These are phyloP conservation scores for Alentia gelatinosa DNA, from an alignment of 2,888 invertebrate species.

Conservation along the genomic window DNA sequence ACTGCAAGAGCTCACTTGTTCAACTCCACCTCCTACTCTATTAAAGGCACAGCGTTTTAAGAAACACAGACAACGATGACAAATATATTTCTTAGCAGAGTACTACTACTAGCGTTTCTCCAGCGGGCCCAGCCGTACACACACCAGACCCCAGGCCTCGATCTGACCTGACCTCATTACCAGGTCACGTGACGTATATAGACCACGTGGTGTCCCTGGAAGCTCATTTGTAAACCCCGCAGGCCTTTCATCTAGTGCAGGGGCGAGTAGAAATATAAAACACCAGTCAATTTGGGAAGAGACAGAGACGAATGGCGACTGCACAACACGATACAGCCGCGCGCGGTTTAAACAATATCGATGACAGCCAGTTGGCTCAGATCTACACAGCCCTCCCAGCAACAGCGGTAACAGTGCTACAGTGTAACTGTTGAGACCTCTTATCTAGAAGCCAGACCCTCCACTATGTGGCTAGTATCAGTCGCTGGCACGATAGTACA, in stretches of 20 bases:
- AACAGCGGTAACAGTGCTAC: background rate
- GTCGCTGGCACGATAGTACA: no score
- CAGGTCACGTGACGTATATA: constrained; percentile 36
- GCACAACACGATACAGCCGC: constrained; percentile 19
- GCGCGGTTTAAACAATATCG: constrained; percentile 25
- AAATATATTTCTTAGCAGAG: no score
- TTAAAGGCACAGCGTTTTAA: no score
- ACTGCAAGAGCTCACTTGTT: no score
- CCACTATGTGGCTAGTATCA: no score
- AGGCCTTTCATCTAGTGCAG: constrained; percentile 21
- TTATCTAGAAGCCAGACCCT: background rate
- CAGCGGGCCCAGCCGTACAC: no score
- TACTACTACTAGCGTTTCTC: no score
- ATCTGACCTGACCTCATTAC: constrained; percentile 21
- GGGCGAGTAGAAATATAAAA: background rate
- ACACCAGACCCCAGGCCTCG: background rate
- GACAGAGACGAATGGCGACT: background rate
- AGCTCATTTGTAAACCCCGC: constrained; percentile 47
- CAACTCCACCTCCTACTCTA: no score
- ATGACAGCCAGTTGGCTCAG: background rate
- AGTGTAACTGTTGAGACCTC: background rate
- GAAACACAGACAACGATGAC: no score
- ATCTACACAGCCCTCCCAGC: background rate
- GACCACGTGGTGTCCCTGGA: constrained; percentile 43
- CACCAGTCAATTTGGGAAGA: constrained; percentile 25